Evolutionary conservation across 2,888 invertebrate species (phyloP), one percentile per base, ranked within the genome.

Genomic region (Oligia fasciuncula): DNA sequence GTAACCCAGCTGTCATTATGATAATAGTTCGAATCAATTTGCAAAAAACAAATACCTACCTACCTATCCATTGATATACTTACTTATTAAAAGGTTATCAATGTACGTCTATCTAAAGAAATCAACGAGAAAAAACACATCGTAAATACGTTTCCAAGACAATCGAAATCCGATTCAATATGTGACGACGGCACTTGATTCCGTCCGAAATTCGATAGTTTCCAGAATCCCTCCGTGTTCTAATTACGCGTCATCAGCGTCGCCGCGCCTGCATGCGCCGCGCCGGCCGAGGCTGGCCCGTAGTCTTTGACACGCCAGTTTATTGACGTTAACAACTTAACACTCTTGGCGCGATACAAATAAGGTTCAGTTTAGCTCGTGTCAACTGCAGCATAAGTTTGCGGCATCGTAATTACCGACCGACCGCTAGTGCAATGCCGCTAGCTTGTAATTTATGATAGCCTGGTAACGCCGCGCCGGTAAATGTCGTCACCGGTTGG

Each of bases 371-470:
- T 79, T 70, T 86, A 5, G 63, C 46, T 2, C 14, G 43, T 14
- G 43, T 35, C 43, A 65, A 60, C 60, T 46, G 85, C 43, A 78
- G 63, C 62, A n/a, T 73, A 86, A 72, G 57, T 85, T 87, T 83
- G 89, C 72, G 43, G 82, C 73, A 72, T 84, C 81, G 83, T 89
- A 87, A 90, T 90, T 90, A 89, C 90, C 87, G 82, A 89, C 90
- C 87, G 82, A 81, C 84, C 85, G 88, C 87, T 85, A 84, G 89
- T 89, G 90, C 86, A 90, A 85, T 89, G 88, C 88, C 81, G 81
- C 87, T 85, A 84, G 86, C 92, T 91, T 90, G 93, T 94, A 93
- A 95, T 95, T 95, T 95, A 95, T 95, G 94, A 89, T 90, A 88
- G 91, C 94, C 93, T 94, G 92, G 94, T 94, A 92, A 88, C 89